phyloP scores from a whole-genome alignment of 2,797 vertebrate genomes.

The Chromobotia macracanthus region DNA sequence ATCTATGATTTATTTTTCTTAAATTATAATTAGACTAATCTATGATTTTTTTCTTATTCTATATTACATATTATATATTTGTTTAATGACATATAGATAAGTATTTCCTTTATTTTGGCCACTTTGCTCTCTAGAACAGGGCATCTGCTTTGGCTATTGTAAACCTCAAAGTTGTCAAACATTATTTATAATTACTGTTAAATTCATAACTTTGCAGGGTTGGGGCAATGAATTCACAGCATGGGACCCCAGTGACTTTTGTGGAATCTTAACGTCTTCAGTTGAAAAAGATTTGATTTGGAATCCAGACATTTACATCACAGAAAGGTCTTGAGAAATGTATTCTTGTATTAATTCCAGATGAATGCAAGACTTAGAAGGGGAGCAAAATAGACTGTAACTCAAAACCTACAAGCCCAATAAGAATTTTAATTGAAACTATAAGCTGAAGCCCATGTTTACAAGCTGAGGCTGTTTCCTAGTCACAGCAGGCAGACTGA shows the following conservation, averaged over 20 bases:
- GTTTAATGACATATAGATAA: not conserved
- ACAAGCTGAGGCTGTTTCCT: no score
- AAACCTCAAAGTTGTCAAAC: no score
- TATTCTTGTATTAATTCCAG: not conserved
- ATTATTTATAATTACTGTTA: not conserved
- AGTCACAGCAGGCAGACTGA: no score
- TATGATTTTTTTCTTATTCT: no score
- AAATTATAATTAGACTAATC: no score
- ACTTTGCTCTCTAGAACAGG: not conserved
- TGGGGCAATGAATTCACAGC: not conserved
- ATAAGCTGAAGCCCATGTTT: no score
- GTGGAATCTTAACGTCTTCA: fast-evolving
- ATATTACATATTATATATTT: not conserved
- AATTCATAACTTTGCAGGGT: not conserved
- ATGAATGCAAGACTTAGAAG: no score
- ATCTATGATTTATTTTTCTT: no score
- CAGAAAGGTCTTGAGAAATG: no score
- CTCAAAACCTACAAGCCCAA: no score
- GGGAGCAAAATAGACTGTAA: no score
- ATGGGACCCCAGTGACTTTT: not conserved
- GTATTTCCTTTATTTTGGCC: not conserved
- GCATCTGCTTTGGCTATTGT: not conserved
- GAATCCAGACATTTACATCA: not conserved
- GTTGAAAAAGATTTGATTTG: not conserved
- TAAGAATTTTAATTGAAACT: no score